These are phyloP conservation scores for mouse (Mus musculus) DNA, from an alignment of 2,113 vertebrate genomes.

Conservation along the genomic window GRCm39 chr8:71957501-71958000, in stretches of 20 bases:
- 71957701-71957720: no score
- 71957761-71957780: neutral
- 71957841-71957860: neutral
- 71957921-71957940: neutral
- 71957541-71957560: neutral
- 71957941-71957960: neutral
- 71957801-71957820: neutral
- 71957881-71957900: neutral
- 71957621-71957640: neutral
- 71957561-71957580: neutral
- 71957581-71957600: neutral
- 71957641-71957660: neutral
- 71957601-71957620: neutral
- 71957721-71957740: neutral
- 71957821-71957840: neutral
- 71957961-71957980: neutral
- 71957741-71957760: neutral
- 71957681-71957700: neutral
- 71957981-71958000: no score
- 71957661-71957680: neutral
- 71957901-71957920: neutral
- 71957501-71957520: neutral
- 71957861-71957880: neutral
- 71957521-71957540: neutral
- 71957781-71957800: neutral